Evolutionary conservation across 2,888 invertebrate genomes (phyloP), one percentile per base, ranked within the genome.

Genomic region (Rhogogaster chlorosoma): DNA sequence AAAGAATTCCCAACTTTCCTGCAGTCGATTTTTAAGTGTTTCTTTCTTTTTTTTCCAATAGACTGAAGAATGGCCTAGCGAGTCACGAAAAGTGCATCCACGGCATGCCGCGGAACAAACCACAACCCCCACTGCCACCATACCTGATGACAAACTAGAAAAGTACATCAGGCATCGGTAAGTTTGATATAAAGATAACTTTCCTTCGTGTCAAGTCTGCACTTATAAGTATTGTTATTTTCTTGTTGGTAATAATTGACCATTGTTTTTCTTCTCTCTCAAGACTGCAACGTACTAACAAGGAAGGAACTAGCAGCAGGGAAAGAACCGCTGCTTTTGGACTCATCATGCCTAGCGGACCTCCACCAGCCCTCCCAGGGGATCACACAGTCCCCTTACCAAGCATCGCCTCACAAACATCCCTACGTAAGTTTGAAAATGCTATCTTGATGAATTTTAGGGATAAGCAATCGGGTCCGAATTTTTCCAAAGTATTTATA

Each of bases 11-110:
- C 32, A 61, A 53, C 2, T n/a, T 75, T 38, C 7, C 38, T 84
- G 49, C 84, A 10, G 82, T 36, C 12, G 61, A 38, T 45, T 45
- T 45, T 12, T 84, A 18, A 0, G 18, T 15, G 15, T 42, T 77
- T 71, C 1, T 10, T 42, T 83, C 75, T 87, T 87, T 86, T 84
- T 61, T 84, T 87, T 86, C 83, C 92, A 93, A 71, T 93, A 97
- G 96, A 97, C 97, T 89, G 97, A 97, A 87, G 96, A 96, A 90
- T 94, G 94, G 94, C 94, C 94, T 86, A 93, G 92, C 85, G 95
- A 94, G 91, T 92, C 93, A 90, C 94, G 94, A 91, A 95, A 94
- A 91, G 93, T 92, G 89, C 93, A 95, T 84, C 88, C 87, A 92
- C 92, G 94, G 90, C 94, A 95, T 90, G 87, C 90, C 73, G 87